Conservation (phyloP, 2,113 vertebrate species). For the Clarias magur region DNA sequence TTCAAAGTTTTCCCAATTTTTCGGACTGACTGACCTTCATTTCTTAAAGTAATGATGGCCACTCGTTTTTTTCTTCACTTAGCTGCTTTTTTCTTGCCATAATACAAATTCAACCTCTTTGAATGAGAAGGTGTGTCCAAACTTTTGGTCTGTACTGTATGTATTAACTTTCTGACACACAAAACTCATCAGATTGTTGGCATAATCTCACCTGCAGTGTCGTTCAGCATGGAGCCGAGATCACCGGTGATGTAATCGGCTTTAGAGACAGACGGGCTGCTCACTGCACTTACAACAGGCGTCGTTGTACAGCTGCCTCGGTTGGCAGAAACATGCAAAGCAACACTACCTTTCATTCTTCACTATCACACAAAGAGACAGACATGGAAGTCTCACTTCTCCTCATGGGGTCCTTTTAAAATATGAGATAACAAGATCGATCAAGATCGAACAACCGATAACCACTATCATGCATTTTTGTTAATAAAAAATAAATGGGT, state of each 20-base stretch:
- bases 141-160: too few relatives aligned
- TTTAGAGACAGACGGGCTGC: slow-evolving; percentile 1
- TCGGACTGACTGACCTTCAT: too few relatives aligned
- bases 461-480: too few relatives aligned
- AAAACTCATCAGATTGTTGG: slow-evolving; percentile 5
- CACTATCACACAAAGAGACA: background rate
- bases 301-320: background rate
- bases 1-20: too few relatives aligned
- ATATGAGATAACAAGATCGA: background rate
- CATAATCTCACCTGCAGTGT: slow-evolving; percentile 10
- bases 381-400: background rate
- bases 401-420: background rate
- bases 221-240: slow-evolving; percentile 1
- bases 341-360: background rate
- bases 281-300: background rate
- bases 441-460: too few relatives aligned
- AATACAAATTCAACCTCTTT: too few relatives aligned
- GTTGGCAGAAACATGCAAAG: background rate
- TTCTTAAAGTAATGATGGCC: too few relatives aligned
- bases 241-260: background rate
- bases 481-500: too few relatives aligned
- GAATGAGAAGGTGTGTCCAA: too few relatives aligned
- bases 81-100: too few relatives aligned
- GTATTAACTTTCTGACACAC: background rate
- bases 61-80: too few relatives aligned